These are phyloP conservation scores for Leptinotarsa defecta DNA, from an alignment of 1,140 invertebrate genomes.

Conservation along the genomic window DNA sequence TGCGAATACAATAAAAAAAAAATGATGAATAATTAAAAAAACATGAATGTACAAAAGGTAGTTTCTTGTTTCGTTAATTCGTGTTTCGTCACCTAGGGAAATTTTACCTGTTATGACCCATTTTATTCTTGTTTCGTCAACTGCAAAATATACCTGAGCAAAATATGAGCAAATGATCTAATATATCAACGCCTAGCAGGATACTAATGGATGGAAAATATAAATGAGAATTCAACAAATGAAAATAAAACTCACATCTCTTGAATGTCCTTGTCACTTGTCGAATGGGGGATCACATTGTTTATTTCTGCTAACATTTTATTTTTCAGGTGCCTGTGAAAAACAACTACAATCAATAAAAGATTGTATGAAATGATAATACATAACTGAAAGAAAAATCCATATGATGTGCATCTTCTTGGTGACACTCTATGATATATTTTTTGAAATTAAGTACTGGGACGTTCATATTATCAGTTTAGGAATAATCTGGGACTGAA, in stretches of 20 bases:
- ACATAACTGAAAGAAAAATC: conserved; percentile 7
- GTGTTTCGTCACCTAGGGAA: too few relatives aligned
- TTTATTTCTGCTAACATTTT: conserved; percentile 10
- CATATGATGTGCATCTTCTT: neutral
- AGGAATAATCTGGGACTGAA: too few relatives aligned
- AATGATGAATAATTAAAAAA: too few relatives aligned
- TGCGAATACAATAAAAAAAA: too few relatives aligned
- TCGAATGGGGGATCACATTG: conserved; percentile 16
- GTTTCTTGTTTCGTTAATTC: too few relatives aligned
- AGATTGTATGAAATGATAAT: conserved; percentile 15
- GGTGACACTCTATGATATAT: neutral
- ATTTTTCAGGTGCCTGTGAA: conserved; percentile 8
- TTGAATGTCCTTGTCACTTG: neutral
- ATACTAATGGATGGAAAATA: conserved; percentile 10
- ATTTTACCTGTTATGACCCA: too few relatives aligned
- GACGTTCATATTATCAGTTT: neutral
- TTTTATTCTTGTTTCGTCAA: too few relatives aligned
- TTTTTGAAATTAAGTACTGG: too few relatives aligned
- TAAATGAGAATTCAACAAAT: conserved; percentile 16
- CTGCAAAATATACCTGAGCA: too few relatives aligned
- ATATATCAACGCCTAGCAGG: neutral
- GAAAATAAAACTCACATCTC: conserved; percentile 17
- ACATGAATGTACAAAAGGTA: too few relatives aligned
- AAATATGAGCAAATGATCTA: too few relatives aligned
- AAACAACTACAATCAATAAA: conserved; percentile 10